Conservation (phyloP, 2,113 vertebrate genomes). For the Lagenorhynchus albirostris region DNA sequence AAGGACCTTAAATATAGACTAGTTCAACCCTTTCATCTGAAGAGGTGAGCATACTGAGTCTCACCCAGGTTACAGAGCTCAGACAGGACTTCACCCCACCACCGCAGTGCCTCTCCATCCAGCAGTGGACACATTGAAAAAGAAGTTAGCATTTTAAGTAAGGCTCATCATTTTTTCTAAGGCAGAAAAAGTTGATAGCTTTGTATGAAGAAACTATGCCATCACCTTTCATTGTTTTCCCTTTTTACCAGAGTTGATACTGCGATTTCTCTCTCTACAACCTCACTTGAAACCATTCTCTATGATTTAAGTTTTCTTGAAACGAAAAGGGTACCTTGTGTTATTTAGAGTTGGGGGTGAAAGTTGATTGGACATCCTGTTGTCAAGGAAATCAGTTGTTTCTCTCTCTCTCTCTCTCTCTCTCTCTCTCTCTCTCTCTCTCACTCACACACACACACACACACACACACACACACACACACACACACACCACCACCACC, state of each 20-base stretch:
- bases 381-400: slow-evolving; percentile 80
- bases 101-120: not conserved
- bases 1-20: not conserved
- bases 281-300: slow-evolving; percentile 79
- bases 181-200: slow-evolving; percentile 14
- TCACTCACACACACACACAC: not conserved
- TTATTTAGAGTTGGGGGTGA: slow-evolving; percentile 82
- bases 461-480: not conserved
- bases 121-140: not conserved
- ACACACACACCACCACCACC: too few relatives aligned
- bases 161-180: not conserved
- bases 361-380: slow-evolving; percentile 81
- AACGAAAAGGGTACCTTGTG: slow-evolving; percentile 81
- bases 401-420: not conserved
- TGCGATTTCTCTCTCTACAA: slow-evolving; percentile 74
- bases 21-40: not conserved
- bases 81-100: not conserved
- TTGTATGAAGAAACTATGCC: slow-evolving; percentile 39
- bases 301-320: slow-evolving; percentile 77
- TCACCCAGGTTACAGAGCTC: not conserved
- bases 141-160: not conserved
- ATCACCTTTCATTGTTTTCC: not conserved
- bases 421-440: not conserved
- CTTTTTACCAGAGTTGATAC: slow-evolving; percentile 41
- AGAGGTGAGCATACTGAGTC: not conserved